Evolutionary conservation across 2,797 vertebrate genomes (phyloP), one percentile per base, ranked within the genome.

Genomic region (Anguilla megastoma): DNA sequence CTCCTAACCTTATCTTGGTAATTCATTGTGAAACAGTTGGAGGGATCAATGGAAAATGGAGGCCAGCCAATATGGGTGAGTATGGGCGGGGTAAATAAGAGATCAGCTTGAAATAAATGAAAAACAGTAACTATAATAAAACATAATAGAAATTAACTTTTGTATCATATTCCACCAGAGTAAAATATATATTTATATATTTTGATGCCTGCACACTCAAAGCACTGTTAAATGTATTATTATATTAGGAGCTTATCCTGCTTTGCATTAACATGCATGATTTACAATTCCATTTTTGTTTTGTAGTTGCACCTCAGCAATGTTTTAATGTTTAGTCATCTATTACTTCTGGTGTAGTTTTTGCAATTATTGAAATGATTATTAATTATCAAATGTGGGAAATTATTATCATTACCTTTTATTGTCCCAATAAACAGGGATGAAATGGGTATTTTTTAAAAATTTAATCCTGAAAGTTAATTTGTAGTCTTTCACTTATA

Each of bases 1-100:
- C 79, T n/a, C 45, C 21, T 83, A 50, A 83, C 45, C 79, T 83
- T 83, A 50, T 83, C 79, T 83, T 24, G 45, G 79, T 83, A 83
- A 83, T 83, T 83, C 79, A 83, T 48, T 83, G 48, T 83, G 41
- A 52, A 83, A 71, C 69, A 71, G 27, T 71, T 12, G 27, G 69
- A 71, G 69, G 69, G 74, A 76, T 76, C 36, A 33, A 76, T 76
- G 74, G 74, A 16, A 30, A 12, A 33, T 30, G 74, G 74, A 76
- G 27, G 36, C 74, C 14, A 80, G 76, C 76, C 76, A 80, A 21
- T 80, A 41, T 80, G 45, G 76, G 76, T 41, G 18, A 36, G 18
- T 48, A 12, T 36, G 10, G 45, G 16, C 1, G 45, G 12, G 41
- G 33, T 41, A 41, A 80, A 21, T 58, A 36, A 14, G 9, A 9